Percentiles rank a stretch among this genome's conserved stretches.
These are phyloP conservation scores for Eumerus sabulonum DNA, from an alignment of 2,888 invertebrate genomes.

Conservation along the genomic window DNA sequence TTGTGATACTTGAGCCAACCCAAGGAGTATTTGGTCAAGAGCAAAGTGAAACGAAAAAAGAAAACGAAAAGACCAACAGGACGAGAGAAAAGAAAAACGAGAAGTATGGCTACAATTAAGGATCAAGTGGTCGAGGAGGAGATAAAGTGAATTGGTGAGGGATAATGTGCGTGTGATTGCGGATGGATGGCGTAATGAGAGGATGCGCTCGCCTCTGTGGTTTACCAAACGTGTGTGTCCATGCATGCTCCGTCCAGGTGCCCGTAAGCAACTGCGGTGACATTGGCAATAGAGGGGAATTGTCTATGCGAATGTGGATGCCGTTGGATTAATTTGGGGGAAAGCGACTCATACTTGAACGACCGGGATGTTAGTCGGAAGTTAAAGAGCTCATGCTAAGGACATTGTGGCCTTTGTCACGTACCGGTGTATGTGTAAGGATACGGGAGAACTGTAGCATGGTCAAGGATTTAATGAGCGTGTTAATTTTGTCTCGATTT, in stretches of 20 bases:
- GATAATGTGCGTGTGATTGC: constrained; percentile 23
- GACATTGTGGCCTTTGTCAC: too few species aligned
- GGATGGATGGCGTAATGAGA: constrained; percentile 1
- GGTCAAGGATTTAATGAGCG: constrained; percentile 57
- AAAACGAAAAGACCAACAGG: constrained; percentile 52
- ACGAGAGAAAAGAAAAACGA: constrained; percentile 12
- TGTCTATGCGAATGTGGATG: constrained; percentile 50
- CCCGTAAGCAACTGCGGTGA: constrained; percentile 54
- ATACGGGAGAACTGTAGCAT: too few species aligned
- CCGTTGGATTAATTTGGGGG: constrained; percentile 51
- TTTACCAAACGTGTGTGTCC: constrained; percentile 8
- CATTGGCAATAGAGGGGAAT: constrained; percentile 21
- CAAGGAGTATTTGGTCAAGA: constrained; percentile 45
- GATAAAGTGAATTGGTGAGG: constrained; percentile 34
- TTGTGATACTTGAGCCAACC: constrained; percentile 33
- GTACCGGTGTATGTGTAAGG: too few species aligned
- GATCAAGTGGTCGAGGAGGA: constrained; percentile 52
- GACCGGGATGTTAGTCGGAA: neutral
- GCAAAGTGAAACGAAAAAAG: constrained; percentile 11
- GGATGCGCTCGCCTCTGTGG: constrained; percentile 39
- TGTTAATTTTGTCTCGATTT: constrained; percentile 66
- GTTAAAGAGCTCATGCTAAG: too few species aligned
- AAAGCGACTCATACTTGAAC: neutral
- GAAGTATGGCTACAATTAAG: constrained; percentile 64
- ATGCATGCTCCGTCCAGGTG: neutral